A percentile compares a stretch with the other conserved stretches of the same genome.
phyloP scores from a whole-genome alignment of 2,888 invertebrate species.

The Harpagoxenus sublaevis region DNA sequence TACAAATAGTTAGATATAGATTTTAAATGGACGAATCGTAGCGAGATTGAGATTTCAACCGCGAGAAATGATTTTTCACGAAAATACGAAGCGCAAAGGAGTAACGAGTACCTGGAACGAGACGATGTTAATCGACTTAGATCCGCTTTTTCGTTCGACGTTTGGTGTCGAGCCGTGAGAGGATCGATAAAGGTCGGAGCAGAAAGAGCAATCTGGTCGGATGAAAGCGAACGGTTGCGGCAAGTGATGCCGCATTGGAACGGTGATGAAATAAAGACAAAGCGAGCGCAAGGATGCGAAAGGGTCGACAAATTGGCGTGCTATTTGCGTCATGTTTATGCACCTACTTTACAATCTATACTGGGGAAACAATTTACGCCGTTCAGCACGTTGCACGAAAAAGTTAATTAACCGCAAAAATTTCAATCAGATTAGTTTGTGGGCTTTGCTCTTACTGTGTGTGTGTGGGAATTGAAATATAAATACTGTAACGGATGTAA shows the following conservation, averaged over 20 bases:
- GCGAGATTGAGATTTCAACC: background rate
- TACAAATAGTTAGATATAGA: background rate
- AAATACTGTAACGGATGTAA: background rate
- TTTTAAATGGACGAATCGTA: background rate
- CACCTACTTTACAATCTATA: slow-evolving; percentile 5
- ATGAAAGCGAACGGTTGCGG: slow-evolving; percentile 29
- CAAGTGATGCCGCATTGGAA: slow-evolving; percentile 33
- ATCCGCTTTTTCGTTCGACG: slow-evolving; percentile 19
- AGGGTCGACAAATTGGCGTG: slow-evolving; percentile 40
- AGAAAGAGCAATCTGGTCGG: slow-evolving; percentile 24
- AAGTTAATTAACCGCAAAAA: slow-evolving; percentile 29
- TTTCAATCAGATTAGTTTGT: slow-evolving; percentile 31
- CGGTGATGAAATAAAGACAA: slow-evolving; percentile 38
- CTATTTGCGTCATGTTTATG: slow-evolving; percentile 37
- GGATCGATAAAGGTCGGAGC: slow-evolving; percentile 27
- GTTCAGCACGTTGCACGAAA: background rate
- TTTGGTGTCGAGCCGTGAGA: slow-evolving; percentile 18
- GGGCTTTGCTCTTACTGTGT: background rate
- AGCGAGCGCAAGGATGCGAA: slow-evolving; percentile 17
- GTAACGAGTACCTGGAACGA: background rate
- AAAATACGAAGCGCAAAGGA: background rate
- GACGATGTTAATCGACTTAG: slow-evolving; percentile 27
- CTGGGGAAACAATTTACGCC: slow-evolving; percentile 20
- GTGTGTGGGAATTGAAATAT: slow-evolving; percentile 22
- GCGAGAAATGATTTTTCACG: background rate